Conservation (phyloP, 2,888 invertebrate genomes). For the Diplolepis rosae region DNA sequence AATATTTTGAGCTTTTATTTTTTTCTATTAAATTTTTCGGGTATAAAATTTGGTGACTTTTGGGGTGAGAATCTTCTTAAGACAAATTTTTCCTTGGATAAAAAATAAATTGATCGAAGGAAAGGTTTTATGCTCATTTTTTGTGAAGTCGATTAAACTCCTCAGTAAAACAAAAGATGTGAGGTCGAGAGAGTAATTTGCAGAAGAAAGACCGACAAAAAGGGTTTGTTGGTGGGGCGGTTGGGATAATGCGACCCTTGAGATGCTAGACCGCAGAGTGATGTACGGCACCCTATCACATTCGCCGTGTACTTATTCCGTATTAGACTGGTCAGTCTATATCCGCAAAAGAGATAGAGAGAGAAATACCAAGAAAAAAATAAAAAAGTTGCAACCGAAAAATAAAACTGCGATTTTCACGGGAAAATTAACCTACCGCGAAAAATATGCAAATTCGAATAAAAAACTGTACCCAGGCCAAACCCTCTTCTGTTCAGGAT, state of each 20-base stretch:
- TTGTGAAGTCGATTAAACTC: conserved; percentile 50
- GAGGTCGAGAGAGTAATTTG: conserved; percentile 65
- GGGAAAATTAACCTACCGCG: conserved; percentile 60
- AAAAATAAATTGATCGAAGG: background rate
- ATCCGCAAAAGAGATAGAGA: conserved; percentile 37
- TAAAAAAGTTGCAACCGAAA: conserved; percentile 3
- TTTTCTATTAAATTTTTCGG: too few species aligned
- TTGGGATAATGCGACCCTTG: conserved; percentile 71
- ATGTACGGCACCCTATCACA: conserved; percentile 68
- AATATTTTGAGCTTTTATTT: too few species aligned
- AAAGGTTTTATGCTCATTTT: conserved; percentile 57
- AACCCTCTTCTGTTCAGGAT: background rate
- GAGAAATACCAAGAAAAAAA: conserved; percentile 26
- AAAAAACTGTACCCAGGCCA: conserved; percentile 49
- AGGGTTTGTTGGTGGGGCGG: conserved; percentile 61
- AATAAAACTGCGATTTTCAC: conserved; percentile 45
- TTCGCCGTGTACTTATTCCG: conserved; percentile 63
- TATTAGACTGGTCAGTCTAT: conserved; percentile 40
- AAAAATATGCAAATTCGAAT: conserved; percentile 69
- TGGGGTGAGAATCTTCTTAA: too few species aligned
- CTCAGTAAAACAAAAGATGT: conserved; percentile 36
- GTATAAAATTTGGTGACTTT: too few species aligned
- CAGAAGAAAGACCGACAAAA: conserved; percentile 70
- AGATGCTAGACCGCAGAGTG: conserved; percentile 70
- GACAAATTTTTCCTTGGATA: too few species aligned